These are phyloP conservation scores for Drosophila santomea DNA, from an alignment of 1,140 invertebrate genomes.

Conservation along the genomic window DNA sequence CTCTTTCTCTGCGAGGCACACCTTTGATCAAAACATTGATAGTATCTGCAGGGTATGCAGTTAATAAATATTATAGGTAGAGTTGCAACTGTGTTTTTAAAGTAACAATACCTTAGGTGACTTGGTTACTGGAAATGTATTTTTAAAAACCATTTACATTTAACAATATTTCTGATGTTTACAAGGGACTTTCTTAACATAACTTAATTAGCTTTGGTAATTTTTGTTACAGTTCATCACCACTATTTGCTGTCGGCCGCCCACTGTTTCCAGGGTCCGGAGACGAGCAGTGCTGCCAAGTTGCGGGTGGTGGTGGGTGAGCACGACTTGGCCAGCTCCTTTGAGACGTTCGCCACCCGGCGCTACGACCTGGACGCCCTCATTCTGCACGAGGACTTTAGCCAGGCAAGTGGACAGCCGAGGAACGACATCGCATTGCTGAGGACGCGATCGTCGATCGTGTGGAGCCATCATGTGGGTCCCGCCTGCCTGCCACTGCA, in stretches of 20 bases:
- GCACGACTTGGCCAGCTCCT: conserved; percentile 65
- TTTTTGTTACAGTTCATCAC: conserved; percentile 60
- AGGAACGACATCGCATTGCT: conserved; percentile 79
- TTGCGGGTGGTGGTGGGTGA: conserved; percentile 74
- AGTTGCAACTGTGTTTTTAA: too few species aligned
- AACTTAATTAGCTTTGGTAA: not conserved
- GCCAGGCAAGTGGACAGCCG: conserved; percentile 40
- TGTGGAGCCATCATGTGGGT: conserved; percentile 71
- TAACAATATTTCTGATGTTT: too few species aligned
- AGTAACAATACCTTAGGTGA: too few species aligned
- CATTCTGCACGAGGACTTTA: conserved; percentile 71
- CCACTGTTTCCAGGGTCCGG: conserved; percentile 69
- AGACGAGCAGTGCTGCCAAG: conserved; percentile 48
- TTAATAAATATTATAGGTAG: too few species aligned
- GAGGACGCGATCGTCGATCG: conserved; percentile 55
- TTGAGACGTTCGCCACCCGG: conserved; percentile 68
- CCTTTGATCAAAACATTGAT: too few species aligned
- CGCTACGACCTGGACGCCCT: conserved; percentile 64
- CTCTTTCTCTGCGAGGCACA: too few species aligned
- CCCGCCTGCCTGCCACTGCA: conserved; percentile 76
- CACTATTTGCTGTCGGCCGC: conserved; percentile 75
- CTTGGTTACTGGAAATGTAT: too few species aligned
- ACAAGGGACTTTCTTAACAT: too few species aligned
- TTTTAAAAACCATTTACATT: too few species aligned
- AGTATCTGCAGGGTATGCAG: too few species aligned